Conservation (phyloP, 2,113 vertebrate species). For the Daubentonia madagascariensis region DNA sequence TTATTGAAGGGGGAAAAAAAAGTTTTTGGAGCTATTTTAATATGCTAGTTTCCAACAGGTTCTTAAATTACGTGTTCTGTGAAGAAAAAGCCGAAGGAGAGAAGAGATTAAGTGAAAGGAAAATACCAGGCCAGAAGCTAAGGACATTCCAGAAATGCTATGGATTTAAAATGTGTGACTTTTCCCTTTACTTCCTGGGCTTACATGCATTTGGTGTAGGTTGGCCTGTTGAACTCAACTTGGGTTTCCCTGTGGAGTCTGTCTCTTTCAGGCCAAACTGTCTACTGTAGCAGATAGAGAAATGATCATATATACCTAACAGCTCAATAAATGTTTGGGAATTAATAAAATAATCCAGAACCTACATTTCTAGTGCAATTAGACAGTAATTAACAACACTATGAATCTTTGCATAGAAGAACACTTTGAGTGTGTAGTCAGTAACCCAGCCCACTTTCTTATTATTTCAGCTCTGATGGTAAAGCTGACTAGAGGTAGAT, state of each 20-base stretch:
- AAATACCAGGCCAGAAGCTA: slow-evolving; percentile 1
- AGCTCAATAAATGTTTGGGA: background rate
- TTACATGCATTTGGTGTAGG: slow-evolving; percentile 3
- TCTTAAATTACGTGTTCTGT: slow-evolving; percentile 64
- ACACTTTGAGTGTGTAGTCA: background rate
- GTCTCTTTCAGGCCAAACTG: background rate
- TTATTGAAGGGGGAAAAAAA: background rate
- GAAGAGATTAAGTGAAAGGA: slow-evolving; percentile 18
- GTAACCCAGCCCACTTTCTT: background rate
- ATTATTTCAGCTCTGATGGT: background rate
- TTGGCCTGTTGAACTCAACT: slow-evolving; percentile 38
- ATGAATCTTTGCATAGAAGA: background rate
- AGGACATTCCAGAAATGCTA: slow-evolving; percentile 55
- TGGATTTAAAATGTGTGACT: slow-evolving; percentile 15
- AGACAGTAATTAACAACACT: background rate
- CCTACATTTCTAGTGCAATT: background rate
- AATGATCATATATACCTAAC: background rate
- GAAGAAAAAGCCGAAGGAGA: slow-evolving; percentile 44
- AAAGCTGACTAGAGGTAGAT: background rate
- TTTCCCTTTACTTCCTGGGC: slow-evolving; percentile 15
- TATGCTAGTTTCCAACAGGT: slow-evolving; percentile 38
- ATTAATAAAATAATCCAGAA: slow-evolving; percentile 1
- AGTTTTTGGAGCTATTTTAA: slow-evolving; percentile 52
- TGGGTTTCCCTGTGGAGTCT: slow-evolving; percentile 7
- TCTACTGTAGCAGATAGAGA: background rate